These are phyloP conservation scores for Heterodera carotae DNA, from an alignment of 1,140 invertebrate genomes.

Conservation along the genomic window DNA sequence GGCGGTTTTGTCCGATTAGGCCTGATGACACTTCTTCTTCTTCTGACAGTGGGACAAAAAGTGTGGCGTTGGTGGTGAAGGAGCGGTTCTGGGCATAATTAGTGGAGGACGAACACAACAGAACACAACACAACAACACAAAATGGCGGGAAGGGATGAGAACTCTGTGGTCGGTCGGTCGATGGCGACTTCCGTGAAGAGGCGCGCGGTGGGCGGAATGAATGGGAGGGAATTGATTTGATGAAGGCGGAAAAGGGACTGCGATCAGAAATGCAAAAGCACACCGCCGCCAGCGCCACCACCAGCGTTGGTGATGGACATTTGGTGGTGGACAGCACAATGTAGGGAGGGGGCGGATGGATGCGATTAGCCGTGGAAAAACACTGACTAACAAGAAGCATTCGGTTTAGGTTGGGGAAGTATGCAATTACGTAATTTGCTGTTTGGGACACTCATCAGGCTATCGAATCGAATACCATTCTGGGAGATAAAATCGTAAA, in stretches of 20 bases:
- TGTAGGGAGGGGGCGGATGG: no score
- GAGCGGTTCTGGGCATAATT: not conserved
- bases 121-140: not conserved
- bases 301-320: not conserved
- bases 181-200: not conserved
- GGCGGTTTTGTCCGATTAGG: not conserved
- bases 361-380: not conserved
- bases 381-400: not conserved
- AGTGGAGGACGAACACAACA: not conserved
- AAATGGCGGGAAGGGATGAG: no score
- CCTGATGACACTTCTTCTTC: no score
- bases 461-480: no score
- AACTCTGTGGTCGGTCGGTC: not conserved
- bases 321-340: not conserved
- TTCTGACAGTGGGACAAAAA: not conserved
- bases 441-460: not conserved
- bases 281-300: not conserved
- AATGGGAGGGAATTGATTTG: not conserved
- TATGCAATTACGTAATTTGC: not conserved
- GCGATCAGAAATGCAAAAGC: not conserved
- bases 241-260: not conserved
- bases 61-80: not conserved
- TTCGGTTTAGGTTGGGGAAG: not conserved
- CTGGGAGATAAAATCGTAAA: no score
- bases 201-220: not conserved